A percentile compares a stretch with the other conserved stretches of the same genome.
Evolutionary conservation across 1,140 invertebrate species (phyloP).

Genomic region (Bombus consobrinus): DNA sequence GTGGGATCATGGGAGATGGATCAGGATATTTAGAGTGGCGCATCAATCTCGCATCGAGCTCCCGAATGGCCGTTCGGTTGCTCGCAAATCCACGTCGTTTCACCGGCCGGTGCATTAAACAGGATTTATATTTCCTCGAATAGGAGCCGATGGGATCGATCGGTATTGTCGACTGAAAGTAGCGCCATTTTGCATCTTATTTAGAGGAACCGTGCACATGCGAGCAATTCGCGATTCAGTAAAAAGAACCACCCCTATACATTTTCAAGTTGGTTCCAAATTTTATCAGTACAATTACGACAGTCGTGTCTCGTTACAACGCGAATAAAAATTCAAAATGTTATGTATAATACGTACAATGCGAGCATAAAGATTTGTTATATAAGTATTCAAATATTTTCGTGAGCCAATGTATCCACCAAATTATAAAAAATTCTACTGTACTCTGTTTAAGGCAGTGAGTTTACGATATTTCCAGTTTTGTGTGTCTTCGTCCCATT

Average conservation of each 20-base stretch:
- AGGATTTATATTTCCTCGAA: constrained; percentile 53
- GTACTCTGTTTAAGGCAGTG: neutral
- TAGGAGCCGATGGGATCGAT: constrained; percentile 40
- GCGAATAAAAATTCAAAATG: too few species aligned
- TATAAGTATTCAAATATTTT: neutral
- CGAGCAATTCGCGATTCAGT: neutral
- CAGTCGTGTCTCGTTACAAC: too few species aligned
- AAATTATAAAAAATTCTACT: neutral
- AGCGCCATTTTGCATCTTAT: constrained; percentile 45
- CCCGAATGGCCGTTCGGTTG: constrained; percentile 30
- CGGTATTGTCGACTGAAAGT: constrained; percentile 22
- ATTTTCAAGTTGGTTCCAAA: neutral
- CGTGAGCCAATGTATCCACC: too few species aligned
- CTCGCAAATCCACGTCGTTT: constrained; percentile 54
- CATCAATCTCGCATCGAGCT: constrained; percentile 41
- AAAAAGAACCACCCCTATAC: neutral
- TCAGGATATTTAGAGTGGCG: constrained; percentile 45
- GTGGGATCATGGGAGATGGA: constrained; percentile 24
- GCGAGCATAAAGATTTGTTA: neutral
- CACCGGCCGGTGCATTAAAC: constrained; percentile 50
- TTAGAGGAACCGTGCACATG: neutral
- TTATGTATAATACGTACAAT: neutral
- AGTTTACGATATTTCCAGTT: neutral
- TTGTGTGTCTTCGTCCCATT: neutral
- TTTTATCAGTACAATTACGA: neutral